Conservation (phyloP, 2,888 invertebrate genomes). For the Fragum sueziense region DNA sequence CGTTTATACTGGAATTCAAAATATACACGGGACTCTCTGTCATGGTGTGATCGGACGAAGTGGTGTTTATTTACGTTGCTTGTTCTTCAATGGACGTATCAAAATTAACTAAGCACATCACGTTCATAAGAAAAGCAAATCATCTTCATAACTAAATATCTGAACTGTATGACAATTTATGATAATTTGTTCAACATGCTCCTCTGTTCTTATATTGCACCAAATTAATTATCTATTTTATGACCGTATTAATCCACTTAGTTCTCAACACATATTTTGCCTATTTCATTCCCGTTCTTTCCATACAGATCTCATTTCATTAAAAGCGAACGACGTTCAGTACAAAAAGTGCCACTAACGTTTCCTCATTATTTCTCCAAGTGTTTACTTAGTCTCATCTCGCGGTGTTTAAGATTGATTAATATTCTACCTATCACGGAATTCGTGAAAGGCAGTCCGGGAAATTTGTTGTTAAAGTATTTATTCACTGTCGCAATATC, state of each 20-base stretch:
- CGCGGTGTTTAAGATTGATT: constrained; percentile 13
- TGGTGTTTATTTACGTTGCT: neutral
- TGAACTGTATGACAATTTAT: neutral
- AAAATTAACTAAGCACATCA: neutral
- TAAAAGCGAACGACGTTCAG: neutral
- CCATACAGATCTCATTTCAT: constrained; percentile 2
- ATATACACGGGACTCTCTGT: neutral
- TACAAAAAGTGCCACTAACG: neutral
- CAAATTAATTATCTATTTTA: neutral
- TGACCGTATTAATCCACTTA: neutral
- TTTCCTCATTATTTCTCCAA: constrained; percentile 13
- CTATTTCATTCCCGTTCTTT: too few relatives aligned
- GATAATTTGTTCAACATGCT: neutral
- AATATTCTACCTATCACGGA: constrained; percentile 5
- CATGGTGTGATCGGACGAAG: neutral
- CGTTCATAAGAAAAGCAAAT: neutral
- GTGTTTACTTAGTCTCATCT: constrained; percentile 18
- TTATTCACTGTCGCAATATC: constrained; percentile 20
- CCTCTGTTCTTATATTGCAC: neutral
- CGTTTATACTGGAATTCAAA: neutral
- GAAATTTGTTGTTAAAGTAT: constrained; percentile 5
- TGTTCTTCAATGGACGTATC: neutral
- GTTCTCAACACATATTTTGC: neutral
- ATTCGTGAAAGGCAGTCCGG: constrained; percentile 10
- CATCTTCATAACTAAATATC: neutral